phyloP scores from a whole-genome alignment of 2,888 invertebrate species.

The Xestoiulus laeticollis region DNA sequence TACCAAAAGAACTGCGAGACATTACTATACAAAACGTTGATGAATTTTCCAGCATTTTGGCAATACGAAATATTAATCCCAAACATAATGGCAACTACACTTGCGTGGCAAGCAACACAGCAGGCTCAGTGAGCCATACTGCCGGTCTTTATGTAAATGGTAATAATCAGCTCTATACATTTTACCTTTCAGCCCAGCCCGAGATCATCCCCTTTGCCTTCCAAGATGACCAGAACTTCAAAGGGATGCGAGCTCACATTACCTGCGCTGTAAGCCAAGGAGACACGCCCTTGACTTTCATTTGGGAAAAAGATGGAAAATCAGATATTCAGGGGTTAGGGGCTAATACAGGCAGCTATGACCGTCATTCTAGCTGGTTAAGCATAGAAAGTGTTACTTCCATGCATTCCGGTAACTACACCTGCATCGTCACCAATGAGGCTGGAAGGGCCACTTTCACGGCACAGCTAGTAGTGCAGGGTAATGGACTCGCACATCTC shows the following conservation, averaged over 20 bases:
- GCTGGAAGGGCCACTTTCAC: conserved; percentile 81
- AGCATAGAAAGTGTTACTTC: too few species aligned
- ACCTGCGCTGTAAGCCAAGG: too few species aligned
- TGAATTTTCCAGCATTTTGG: conserved; percentile 63
- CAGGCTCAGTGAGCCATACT: too few species aligned
- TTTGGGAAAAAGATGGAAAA: conserved; percentile 84
- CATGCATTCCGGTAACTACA: too few species aligned
- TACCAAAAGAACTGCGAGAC: conserved; percentile 57
- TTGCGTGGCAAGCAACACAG: too few species aligned
- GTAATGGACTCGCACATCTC: conserved; percentile 65
- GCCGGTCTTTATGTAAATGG: too few species aligned
- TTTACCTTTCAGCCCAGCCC: conserved; percentile 72
- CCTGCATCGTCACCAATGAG: conserved; percentile 79
- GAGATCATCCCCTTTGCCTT: conserved; percentile 70
- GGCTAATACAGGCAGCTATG: conserved; percentile 57
- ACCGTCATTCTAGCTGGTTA: conserved; percentile 79
- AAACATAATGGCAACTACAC: too few species aligned
- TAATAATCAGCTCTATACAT: conserved; percentile 63
- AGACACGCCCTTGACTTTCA: conserved; percentile 80
- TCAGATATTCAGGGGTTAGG: neutral
- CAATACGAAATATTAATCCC: conserved; percentile 72
- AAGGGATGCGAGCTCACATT: too few species aligned
- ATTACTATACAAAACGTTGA: conserved; percentile 60
- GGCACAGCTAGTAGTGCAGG: conserved; percentile 82
- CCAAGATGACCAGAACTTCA: too few species aligned